Base-by-base conservation (phyloP, 1,140 invertebrate species). In the Dendrolimus kikuchii region DNA sequence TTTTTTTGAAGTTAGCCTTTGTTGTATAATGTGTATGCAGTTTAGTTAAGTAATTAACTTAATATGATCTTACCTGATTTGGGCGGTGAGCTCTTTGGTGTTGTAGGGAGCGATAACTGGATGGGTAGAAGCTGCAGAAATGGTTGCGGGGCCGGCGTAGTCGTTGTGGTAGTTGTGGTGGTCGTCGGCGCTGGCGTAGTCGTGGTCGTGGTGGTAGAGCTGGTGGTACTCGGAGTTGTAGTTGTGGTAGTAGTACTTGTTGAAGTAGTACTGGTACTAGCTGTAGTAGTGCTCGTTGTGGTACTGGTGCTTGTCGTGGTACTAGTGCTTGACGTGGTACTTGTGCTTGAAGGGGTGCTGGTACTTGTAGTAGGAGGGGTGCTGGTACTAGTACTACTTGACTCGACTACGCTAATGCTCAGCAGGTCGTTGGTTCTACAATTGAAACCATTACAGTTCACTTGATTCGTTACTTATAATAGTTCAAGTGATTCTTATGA, bases 151-250 rank as follows among this genome's bases (percentile, higher is more conserved):
- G 23, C 23, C 23, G 23, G 23, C 23, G 23, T 23, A 23, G 23
- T 67, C 5, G 87, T 67, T 42, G 83, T 83, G 9, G 87, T 76
- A 38, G 77, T 84, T 10, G 74, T 74, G 5, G 75, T 73, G 7
- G 68, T 76, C 4, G 76, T 74, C 5, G 74, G 62, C 46, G 60
- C 59, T 45, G 79, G 77, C 10, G 61, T 76, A 4, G 67, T 71
- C 8, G 76, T 77, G 5, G 70, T 76, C 2, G 79, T 77, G 0
- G 77, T 78, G 0, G 80, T 76, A 23, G 78, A 76, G 39, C 66
- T 85, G 59, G 87, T 89, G 54, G 89, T 88, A 65, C 83, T 89
- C 37, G 88, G 80, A 46, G 86, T 88, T 67, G 86, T 80, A 49
- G 77, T 83, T 10, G 81, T 85, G 5, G 77, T 81, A 7, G 79